Percentiles rank a stretch among this genome's conserved stretches.
Evolutionary conservation across 2,888 invertebrate species (phyloP).

Genomic region (Apantesis nais): DNA sequence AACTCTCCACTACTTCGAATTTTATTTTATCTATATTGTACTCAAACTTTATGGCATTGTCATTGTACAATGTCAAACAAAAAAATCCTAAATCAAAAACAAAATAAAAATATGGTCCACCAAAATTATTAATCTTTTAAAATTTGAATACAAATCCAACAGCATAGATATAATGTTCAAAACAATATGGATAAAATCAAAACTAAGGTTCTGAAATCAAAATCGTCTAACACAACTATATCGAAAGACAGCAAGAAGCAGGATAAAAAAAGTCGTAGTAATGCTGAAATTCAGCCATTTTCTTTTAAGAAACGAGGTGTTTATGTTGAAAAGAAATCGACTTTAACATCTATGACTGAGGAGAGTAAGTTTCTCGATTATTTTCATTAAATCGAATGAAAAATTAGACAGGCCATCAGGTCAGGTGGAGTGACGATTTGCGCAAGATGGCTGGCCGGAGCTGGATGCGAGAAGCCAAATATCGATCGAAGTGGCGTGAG

Average conservation of each 20-base stretch:
- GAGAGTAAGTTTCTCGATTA: conserved; percentile 33
- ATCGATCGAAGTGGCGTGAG: too few relatives aligned
- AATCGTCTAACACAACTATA: conserved; percentile 60
- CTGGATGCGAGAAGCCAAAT: too few relatives aligned
- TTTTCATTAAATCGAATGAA: too few relatives aligned
- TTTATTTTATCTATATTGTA: not conserved
- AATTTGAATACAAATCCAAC: not conserved
- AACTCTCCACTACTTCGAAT: not conserved
- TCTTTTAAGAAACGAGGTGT: conserved; percentile 63
- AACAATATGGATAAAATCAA: conserved; percentile 28
- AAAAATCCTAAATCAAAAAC: not conserved
- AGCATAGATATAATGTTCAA: not conserved
- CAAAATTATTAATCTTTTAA: conserved; percentile 1
- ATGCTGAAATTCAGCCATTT: conserved; percentile 50
- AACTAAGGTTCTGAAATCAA: conserved; percentile 56
- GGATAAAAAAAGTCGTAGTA: conserved; percentile 57
- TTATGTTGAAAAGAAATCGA: conserved; percentile 65
- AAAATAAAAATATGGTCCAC: not conserved
- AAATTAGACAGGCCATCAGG: too few relatives aligned
- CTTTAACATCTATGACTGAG: conserved; percentile 24
- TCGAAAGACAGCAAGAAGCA: conserved; percentile 27
- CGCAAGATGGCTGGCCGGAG: too few relatives aligned
- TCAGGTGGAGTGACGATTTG: too few relatives aligned
- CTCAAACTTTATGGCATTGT: not conserved
- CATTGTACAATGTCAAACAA: not conserved